Conservation (phyloP, 2,113 vertebrate genomes). For the Mola mola region DNA sequence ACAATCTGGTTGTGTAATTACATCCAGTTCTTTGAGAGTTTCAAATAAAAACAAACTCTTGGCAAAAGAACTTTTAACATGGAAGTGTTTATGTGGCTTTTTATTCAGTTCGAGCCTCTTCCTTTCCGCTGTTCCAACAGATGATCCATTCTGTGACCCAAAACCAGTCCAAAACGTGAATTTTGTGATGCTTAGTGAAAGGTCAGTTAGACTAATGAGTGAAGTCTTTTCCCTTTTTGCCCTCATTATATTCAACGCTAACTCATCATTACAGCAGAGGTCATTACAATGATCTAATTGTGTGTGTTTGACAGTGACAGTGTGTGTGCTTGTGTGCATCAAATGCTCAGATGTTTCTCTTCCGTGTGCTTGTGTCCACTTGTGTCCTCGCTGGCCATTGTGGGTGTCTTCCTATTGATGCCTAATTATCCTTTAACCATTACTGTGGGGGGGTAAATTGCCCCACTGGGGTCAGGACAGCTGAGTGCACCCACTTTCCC, state of each 20-base stretch:
- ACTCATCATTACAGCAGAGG: constrained; percentile 18
- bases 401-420: constrained; percentile 30
- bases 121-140: too few species aligned
- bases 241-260: constrained; percentile 11
- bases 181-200: neutral
- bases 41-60: too few species aligned
- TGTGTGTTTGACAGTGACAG: constrained; percentile 5
- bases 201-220: constrained; percentile 24
- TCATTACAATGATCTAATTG: constrained; percentile 13
- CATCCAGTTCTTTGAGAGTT: too few species aligned
- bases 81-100: too few species aligned
- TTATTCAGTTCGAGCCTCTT: too few species aligned
- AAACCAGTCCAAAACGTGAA: too few species aligned
- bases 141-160: too few species aligned
- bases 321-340: constrained; percentile 2
- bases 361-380: constrained; percentile 22
- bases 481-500: constrained; percentile 73
- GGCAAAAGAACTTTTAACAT: too few species aligned
- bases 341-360: constrained; percentile 11
- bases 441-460: constrained; percentile 34
- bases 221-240: constrained; percentile 4
- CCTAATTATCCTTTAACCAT: constrained; percentile 57
- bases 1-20: too few species aligned
- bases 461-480: constrained; percentile 51
- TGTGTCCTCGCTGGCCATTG: constrained; percentile 17